Conservation (phyloP, 2,113 vertebrate genomes). For the Eudyptes chrysolophus region DNA sequence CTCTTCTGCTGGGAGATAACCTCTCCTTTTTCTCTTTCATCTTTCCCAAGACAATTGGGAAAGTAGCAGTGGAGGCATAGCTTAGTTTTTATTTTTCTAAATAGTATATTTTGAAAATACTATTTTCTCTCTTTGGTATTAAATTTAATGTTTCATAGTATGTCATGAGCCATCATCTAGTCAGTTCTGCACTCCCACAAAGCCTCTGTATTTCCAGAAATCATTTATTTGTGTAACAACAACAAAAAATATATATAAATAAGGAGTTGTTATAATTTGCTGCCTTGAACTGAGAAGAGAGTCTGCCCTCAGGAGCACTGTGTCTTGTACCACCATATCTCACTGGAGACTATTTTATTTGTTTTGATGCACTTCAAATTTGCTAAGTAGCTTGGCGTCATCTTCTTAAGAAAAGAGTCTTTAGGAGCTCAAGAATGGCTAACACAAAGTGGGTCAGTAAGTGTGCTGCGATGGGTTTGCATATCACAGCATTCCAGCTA, state of each 20-base stretch:
- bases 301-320: background rate
- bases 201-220: background rate
- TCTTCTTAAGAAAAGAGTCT: conserved; percentile 15
- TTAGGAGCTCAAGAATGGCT: background rate
- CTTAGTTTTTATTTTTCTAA: background rate
- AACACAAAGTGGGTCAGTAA: conserved; percentile 36
- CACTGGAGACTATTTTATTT: background rate
- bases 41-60: background rate
- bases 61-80: background rate
- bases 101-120: background rate
- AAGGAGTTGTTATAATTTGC: background rate
- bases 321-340: conserved; percentile 14
- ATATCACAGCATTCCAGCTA: background rate
- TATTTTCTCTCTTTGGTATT: background rate
- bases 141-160: background rate
- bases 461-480: background rate
- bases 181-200: background rate
- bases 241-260: background rate
- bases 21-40: background rate
- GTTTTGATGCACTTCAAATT: conserved; percentile 42
- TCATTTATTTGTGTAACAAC: background rate
- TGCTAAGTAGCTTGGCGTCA: conserved; percentile 40
- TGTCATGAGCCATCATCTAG: background rate
- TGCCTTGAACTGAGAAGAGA: background rate
- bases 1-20: background rate